A percentile compares a stretch with the other conserved stretches of the same genome.
These are phyloP conservation scores for Drosophila serrata DNA, from an alignment of 1,140 invertebrate genomes.

Conservation along the genomic window DNA sequence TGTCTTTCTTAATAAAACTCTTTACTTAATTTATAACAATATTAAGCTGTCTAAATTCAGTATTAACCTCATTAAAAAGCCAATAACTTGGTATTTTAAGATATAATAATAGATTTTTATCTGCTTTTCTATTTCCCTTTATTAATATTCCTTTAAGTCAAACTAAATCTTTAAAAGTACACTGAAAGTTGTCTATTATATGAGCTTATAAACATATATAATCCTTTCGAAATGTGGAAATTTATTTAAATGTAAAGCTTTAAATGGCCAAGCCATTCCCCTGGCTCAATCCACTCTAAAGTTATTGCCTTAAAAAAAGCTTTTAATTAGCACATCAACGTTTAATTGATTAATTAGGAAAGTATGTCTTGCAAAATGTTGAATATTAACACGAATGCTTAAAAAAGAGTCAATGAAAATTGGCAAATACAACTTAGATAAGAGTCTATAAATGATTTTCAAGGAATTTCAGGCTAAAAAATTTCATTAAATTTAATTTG, in stretches of 20 bases:
- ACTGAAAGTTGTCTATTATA: not conserved
- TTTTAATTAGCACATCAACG: conserved; percentile 16
- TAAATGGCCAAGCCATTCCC: conserved; percentile 1
- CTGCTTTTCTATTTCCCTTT: no score
- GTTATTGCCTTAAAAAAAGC: conserved; percentile 12
- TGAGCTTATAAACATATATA: not conserved
- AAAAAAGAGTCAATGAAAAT: not conserved
- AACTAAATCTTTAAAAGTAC: not conserved
- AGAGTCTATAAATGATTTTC: not conserved
- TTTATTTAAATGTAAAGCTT: not conserved
- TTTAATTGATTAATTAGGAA: conserved; percentile 17
- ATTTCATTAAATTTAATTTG: no score
- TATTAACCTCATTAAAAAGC: not conserved
- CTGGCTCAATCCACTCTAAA: not conserved
- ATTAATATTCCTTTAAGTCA: not conserved
- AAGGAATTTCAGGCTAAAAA: not conserved
- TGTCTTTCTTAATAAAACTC: not conserved
- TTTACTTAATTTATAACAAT: not conserved
- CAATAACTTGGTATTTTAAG: not conserved
- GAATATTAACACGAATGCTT: conserved; percentile 5
- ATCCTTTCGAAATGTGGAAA: conserved; percentile 15
- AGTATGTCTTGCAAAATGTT: conserved; percentile 7
- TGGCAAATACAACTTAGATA: not conserved
- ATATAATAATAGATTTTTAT: not conserved
- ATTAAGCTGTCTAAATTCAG: not conserved